Evolutionary conservation across 2,888 invertebrate species (phyloP).

Genomic region (Tricholauxania praeusta): DNA sequence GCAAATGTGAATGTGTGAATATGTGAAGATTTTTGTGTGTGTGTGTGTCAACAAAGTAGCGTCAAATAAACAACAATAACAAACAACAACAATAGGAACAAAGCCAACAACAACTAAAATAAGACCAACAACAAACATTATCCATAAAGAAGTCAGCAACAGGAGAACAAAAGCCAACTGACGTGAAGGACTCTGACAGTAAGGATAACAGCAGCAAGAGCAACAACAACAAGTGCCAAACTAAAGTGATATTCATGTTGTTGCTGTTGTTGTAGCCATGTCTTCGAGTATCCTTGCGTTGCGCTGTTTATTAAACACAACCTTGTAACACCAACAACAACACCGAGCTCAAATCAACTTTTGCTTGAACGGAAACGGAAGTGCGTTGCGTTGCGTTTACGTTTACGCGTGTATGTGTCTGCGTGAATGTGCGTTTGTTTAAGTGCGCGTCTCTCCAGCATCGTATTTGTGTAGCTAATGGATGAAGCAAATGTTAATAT

Average conservation of each 20-base stretch:
- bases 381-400: background rate
- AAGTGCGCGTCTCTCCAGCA: too few relatives aligned
- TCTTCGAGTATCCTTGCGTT: slow-evolving; percentile 13
- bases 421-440: background rate
- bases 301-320: slow-evolving; percentile 31
- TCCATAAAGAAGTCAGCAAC: background rate
- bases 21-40: slow-evolving; percentile 8
- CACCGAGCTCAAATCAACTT: slow-evolving; percentile 7
- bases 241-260: slow-evolving; percentile 7
- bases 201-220: background rate
- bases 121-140: slow-evolving; percentile 10
- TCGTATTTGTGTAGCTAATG: slow-evolving; percentile 28
- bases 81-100: slow-evolving; percentile 13
- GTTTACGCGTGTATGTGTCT: background rate
- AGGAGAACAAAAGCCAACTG: slow-evolving; percentile 2
- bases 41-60: slow-evolving; percentile 18
- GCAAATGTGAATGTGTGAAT: slow-evolving; percentile 1
- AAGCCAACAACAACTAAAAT: background rate
- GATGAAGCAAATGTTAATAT: slow-evolving; percentile 21
- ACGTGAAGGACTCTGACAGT: background rate
- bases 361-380: background rate
- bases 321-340: background rate
- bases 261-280: slow-evolving; percentile 7
- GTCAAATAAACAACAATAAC: slow-evolving; percentile 20
- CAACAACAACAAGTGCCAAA: slow-evolving; percentile 16